These are phyloP conservation scores for Silurus asotus DNA, from an alignment of 2,113 vertebrate genomes.

Conservation along the genomic window DNA sequence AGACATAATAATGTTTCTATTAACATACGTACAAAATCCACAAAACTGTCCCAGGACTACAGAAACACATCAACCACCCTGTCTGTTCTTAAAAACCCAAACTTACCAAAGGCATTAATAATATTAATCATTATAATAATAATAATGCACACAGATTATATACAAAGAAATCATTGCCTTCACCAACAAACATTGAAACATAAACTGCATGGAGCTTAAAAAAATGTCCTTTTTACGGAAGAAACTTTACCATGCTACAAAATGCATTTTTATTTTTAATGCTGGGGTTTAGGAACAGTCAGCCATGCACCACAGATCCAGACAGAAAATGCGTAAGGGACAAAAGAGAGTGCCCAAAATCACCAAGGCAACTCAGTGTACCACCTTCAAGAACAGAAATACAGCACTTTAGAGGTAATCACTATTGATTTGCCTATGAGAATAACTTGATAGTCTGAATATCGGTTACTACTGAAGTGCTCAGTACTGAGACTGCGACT, in stretches of 20 bases:
- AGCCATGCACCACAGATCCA: slow-evolving; percentile 25
- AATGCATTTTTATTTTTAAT: slow-evolving; percentile 25
- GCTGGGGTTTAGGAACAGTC: slow-evolving; percentile 51
- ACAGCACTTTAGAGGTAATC: slow-evolving; percentile 4
- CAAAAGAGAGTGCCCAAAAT: slow-evolving; percentile 42
- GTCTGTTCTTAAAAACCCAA: not conserved
- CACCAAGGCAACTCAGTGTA: slow-evolving; percentile 63
- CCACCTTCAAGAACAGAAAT: slow-evolving; percentile 25
- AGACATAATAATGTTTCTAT: not conserved
- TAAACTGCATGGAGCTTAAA: slow-evolving; percentile 54
- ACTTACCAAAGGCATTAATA: slow-evolving; percentile 29
- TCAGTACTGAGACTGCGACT: not conserved
- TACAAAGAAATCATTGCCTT: slow-evolving; percentile 30
- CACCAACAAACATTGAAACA: slow-evolving; percentile 15
- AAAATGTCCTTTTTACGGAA: slow-evolving; percentile 51
- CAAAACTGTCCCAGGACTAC: slow-evolving; percentile 11
- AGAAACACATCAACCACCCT: not conserved
- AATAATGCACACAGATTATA: slow-evolving; percentile 40
- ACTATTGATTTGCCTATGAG: not conserved
- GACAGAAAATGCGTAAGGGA: not conserved
- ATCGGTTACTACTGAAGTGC: not conserved
- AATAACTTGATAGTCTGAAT: not conserved
- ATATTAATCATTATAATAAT: not conserved
- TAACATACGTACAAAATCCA: slow-evolving; percentile 3
- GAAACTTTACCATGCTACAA: slow-evolving; percentile 60